Base-by-base conservation (phyloP, 2,888 invertebrate species). In the Alentia gelatinosa region DNA sequence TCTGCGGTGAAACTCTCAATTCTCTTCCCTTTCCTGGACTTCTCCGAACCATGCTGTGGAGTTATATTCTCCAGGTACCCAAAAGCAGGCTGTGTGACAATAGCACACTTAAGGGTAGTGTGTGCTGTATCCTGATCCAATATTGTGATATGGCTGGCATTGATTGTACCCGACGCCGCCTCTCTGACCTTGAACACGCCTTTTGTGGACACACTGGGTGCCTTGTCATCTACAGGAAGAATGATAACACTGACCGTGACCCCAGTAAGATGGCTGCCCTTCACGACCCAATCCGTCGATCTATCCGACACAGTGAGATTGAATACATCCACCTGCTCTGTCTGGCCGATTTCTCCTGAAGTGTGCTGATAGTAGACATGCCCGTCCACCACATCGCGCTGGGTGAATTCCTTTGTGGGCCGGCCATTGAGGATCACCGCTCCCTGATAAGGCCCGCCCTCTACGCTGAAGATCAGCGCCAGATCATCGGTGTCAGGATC, bases 11-110 rank as follows among this genome's bases (percentile, higher is more conserved):
- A 96, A 1, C 95, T 94, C 30, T 95, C 95, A 37, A 96, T 93
- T 26, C 95, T 95, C 56, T 95, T 93, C 0, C 96, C 96, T 74
- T 91, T 92, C 74, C 94, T 91, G 0, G 94, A 93, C 91, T 93
- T 94, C 92, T 95, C 95, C 0, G 95, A 95, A 1, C 96, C 96
- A 1, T 94, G 94, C 7, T 93, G 93, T 1, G 96, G 96, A 0
- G 95, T 93, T n/a, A 93, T 94, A 91, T 96, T 96, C 92, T 95
- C 96, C 19, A 96, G 47, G 91, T 95, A 96, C 0, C 96, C 96
- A 92, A 94, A 93, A 19, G 90, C 92, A 0, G 96, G 96, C 90
- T 95, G 96, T 0, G 92, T 92, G 0, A 94, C 92, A 50, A 96
- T 93, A 9, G 94, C 94, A 91, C 96, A 96, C 33, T 94, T 92